These are phyloP conservation scores for Kryptolebias marmoratus DNA, from an alignment of 2,113 vertebrate species.

Conservation along the genomic window DNA sequence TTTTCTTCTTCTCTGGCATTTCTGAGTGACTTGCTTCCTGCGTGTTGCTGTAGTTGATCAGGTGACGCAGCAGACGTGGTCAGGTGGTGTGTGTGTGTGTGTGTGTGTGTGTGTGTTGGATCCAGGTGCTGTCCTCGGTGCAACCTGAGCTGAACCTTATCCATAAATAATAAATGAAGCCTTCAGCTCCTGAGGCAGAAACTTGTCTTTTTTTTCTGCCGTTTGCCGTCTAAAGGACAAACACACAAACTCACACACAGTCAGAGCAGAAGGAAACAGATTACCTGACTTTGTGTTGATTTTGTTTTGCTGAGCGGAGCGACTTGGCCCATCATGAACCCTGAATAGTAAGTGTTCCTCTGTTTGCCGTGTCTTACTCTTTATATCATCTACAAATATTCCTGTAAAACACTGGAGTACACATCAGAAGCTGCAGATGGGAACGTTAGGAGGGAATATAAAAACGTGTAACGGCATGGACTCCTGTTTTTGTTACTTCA, in stretches of 20 bases:
- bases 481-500: too few relatives aligned
- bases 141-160: slow-evolving; percentile 57
- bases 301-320: background rate
- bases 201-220: slow-evolving; percentile 37
- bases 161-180: slow-evolving; percentile 67
- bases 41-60: background rate
- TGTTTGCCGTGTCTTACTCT: background rate
- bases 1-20: background rate
- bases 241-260: slow-evolving; percentile 1
- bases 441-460: background rate
- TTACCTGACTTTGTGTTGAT: background rate
- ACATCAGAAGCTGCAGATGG: background rate
- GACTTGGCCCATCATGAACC: slow-evolving; percentile 53
- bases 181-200: slow-evolving; percentile 21
- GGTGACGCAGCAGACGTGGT: background rate
- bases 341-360: slow-evolving; percentile 66
- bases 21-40: slow-evolving; percentile 9
- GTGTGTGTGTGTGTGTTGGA: slow-evolving; percentile 10
- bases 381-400: background rate
- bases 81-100: background rate
- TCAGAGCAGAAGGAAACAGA: background rate
- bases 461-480: background rate
- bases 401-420: background rate
- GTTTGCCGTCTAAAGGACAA: slow-evolving; percentile 33
- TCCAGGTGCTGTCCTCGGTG: slow-evolving; percentile 62